phyloP scores from a whole-genome alignment of 2,113 vertebrate genomes.

The Myotis lucifugus region DNA sequence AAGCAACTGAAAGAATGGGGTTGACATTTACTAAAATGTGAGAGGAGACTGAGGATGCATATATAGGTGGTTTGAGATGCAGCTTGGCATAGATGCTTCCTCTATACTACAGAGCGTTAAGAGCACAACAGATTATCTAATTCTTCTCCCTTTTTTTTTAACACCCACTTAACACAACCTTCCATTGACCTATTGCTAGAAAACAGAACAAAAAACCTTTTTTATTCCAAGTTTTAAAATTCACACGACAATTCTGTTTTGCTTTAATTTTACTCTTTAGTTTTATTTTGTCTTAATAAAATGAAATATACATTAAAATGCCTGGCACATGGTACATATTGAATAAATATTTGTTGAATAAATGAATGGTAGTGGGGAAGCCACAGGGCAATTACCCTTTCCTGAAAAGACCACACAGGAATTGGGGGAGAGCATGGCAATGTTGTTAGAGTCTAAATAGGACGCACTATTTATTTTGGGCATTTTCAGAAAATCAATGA shows the following conservation, averaged over 20 bases:
- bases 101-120: background rate
- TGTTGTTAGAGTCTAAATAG: conserved; percentile 50
- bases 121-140: background rate
- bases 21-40: conserved; percentile 9
- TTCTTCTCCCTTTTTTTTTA: background rate
- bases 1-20: background rate
- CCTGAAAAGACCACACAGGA: conserved; percentile 77
- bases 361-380: conserved; percentile 72
- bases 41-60: background rate
- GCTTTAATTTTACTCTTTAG: conserved; percentile 59
- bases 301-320: conserved; percentile 69
- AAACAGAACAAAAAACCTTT: conserved; percentile 59
- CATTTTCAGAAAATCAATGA: conserved; percentile 68
- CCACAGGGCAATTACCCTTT: conserved; percentile 74
- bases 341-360: conserved; percentile 78
- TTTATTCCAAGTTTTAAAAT: conserved; percentile 60
- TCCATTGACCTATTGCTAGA: conserved; percentile 44
- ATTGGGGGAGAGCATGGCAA: conserved; percentile 43
- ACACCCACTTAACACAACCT: conserved; percentile 11
- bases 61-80: background rate
- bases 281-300: conserved; percentile 77
- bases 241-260: conserved; percentile 30
- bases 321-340: conserved; percentile 51
- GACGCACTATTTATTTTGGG: background rate
- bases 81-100: background rate